These are phyloP conservation scores for Neotoma lepida DNA, from an alignment of 2,113 vertebrate genomes.

Conservation along the genomic window DNA sequence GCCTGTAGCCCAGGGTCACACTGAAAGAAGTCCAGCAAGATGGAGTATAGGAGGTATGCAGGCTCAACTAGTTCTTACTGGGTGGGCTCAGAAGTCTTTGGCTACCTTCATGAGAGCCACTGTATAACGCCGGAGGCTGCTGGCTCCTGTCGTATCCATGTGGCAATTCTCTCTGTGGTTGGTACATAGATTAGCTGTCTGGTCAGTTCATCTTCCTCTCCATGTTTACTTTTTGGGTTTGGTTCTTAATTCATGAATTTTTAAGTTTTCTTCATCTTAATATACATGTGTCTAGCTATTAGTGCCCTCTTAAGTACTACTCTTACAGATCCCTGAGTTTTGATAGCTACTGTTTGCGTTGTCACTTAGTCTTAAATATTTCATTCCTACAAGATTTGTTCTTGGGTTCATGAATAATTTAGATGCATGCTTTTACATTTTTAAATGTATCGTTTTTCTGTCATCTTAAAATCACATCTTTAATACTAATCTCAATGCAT, in stretches of 20 bases:
- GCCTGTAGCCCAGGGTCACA: background rate
- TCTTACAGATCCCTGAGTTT: conserved; percentile 17
- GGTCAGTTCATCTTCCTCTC: background rate
- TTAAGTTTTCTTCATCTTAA: conserved; percentile 57
- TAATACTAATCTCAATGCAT: background rate
- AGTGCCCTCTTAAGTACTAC: background rate
- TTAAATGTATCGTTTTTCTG: conserved; percentile 13
- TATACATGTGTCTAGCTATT: conserved; percentile 19
- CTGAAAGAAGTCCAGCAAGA: background rate
- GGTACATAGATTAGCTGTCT: background rate
- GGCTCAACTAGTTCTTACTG: no score
- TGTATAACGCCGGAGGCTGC: background rate
- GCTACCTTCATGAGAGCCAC: background rate
- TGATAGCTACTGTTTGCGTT: conserved; percentile 33
- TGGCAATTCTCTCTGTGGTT: background rate
- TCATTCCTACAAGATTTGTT: conserved; percentile 66
- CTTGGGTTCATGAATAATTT: conserved; percentile 66
- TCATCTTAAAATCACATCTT: conserved; percentile 31
- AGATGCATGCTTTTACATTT: conserved; percentile 49
- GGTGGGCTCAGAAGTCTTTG: background rate
- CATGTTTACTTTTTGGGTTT: conserved; percentile 38
- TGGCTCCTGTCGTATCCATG: background rate
- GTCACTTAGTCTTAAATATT: conserved; percentile 72
- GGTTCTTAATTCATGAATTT: conserved; percentile 64
- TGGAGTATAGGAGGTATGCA: background rate